These are phyloP conservation scores for Osmerus mordax DNA, from an alignment of 2,113 vertebrate genomes.

Conservation along the genomic window DNA sequence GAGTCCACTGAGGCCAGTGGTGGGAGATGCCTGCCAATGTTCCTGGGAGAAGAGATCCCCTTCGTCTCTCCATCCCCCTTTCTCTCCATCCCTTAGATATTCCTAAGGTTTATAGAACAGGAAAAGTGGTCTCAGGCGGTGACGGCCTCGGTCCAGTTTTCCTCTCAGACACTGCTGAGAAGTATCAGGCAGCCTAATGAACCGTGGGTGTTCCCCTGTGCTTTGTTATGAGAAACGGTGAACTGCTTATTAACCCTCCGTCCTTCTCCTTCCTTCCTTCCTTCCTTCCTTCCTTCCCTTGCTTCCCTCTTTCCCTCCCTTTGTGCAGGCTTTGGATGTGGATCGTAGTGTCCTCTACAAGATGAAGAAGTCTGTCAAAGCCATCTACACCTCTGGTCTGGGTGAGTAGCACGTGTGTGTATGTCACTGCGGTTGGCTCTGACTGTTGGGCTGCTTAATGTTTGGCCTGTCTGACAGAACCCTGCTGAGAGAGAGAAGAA, in stretches of 20 bases:
- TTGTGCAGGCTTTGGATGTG: constrained; percentile 88
- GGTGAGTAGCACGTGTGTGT: constrained; percentile 75
- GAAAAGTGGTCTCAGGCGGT: too few relatives aligned
- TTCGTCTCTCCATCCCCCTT: not conserved
- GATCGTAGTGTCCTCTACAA: constrained; percentile 97
- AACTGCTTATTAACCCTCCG: not conserved
- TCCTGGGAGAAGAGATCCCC: not conserved
- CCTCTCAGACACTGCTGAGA: too few relatives aligned
- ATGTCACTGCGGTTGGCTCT: constrained; percentile 39
- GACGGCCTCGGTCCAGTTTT: too few relatives aligned
- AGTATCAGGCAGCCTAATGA: too few relatives aligned
- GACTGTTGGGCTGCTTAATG: constrained; percentile 60
- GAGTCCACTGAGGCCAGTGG: not conserved
- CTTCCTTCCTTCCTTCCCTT: not conserved
- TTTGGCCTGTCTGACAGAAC: constrained; percentile 49
- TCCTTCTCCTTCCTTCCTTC: not conserved
- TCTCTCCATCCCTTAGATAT: not conserved
- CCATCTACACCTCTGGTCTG: constrained; percentile 93
- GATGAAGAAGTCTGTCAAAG: constrained; percentile 99
- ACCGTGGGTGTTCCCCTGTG: too few relatives aligned
- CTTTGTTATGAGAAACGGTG: too few relatives aligned
- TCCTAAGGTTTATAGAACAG: not conserved
- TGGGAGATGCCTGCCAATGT: not conserved
- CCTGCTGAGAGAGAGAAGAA: constrained; percentile 49
- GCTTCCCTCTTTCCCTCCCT: constrained; percentile 30